phyloP scores from a whole-genome alignment of 2,113 vertebrate species.

The Lamprologus ornatipinnis region DNA sequence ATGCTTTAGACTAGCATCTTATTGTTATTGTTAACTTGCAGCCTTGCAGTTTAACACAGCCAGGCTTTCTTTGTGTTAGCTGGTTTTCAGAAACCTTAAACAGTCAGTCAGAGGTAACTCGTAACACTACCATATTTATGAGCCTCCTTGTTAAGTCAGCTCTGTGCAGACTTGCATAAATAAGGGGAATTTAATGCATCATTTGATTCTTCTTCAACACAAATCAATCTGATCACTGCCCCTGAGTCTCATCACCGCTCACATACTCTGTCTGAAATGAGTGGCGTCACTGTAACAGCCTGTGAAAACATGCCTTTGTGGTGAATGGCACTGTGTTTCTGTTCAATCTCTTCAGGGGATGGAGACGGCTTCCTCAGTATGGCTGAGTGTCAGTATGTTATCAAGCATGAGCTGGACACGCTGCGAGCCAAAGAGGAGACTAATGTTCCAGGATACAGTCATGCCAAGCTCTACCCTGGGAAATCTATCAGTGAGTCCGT shows the following conservation, averaged over 20 bases:
- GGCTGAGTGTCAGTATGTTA: conserved; percentile 91
- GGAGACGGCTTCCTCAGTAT: conserved; percentile 86
- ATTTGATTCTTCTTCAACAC: neutral
- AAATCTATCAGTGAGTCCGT: conserved; percentile 87
- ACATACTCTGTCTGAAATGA: neutral
- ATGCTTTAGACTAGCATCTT: neutral
- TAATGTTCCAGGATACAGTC: conserved; percentile 84
- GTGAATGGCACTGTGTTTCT: neutral
- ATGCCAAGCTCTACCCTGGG: conserved; percentile 89
- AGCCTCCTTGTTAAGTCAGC: neutral
- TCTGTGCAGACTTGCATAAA: neutral
- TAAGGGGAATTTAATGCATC: neutral
- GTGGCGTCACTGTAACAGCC: neutral
- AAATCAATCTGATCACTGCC: neutral
- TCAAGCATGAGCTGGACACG: conserved; percentile 95
- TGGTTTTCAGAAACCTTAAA: neutral
- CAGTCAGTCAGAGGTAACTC: neutral
- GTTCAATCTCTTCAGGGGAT: conserved; percentile 74
- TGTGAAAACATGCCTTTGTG: neutral
- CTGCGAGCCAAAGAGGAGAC: conserved; percentile 87
- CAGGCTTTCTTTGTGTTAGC: neutral
- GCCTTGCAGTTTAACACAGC: neutral
- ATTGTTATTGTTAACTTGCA: neutral
- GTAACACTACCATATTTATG: neutral
- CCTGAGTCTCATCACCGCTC: neutral